Base-by-base conservation (phyloP, 2,888 invertebrate species). In the Taphrorychus bicolor region DNA sequence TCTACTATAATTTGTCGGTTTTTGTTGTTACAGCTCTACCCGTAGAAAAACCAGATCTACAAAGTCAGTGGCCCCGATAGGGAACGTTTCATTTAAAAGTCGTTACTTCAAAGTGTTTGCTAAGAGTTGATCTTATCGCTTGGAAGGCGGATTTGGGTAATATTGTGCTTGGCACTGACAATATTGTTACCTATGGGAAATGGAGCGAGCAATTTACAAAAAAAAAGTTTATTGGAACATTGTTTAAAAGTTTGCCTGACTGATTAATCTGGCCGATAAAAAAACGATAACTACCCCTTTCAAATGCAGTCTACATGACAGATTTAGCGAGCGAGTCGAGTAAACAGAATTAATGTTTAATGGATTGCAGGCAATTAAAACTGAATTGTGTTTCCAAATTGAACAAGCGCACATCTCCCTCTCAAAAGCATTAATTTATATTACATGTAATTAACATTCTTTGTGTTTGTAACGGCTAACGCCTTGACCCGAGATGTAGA, bases 331-430 rank as follows among this genome's bases (percentile, higher is more conserved):
- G 5, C 45, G 45, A 14, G 17, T 45, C 14, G 16, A 7, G 16
- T 45, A 45, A 45, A 45, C 45, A 17, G 7, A 45, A 45, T 45
- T 45, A 45, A 45, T 45, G 45, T 7, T 45, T 45, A 32, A 45
- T 14, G 45, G 14, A 45, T 45, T 45, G 45, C 45, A 16, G 7
- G 45, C 45, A 45, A 45, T 45, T 45, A 45, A 45, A 45, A 45
- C 17, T 45, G 17, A 14, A 45, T 45, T 17, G 45, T 45, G 14
- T 45, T 45, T 45, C 17, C 45, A 45, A 45, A 45, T 45, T 45
- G 14, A 45, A 16, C 7, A 32, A 7, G 3, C 11, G 32, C 32
- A 32, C 11, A 32, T 32, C 32, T 32, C 32, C 32, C 32, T 32
- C 32, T 32, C 32, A 1, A 32, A 32, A 9, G 7, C 32, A 32